phyloP scores from a whole-genome alignment of 1,140 invertebrate species.

The Araneus ventricosus region DNA sequence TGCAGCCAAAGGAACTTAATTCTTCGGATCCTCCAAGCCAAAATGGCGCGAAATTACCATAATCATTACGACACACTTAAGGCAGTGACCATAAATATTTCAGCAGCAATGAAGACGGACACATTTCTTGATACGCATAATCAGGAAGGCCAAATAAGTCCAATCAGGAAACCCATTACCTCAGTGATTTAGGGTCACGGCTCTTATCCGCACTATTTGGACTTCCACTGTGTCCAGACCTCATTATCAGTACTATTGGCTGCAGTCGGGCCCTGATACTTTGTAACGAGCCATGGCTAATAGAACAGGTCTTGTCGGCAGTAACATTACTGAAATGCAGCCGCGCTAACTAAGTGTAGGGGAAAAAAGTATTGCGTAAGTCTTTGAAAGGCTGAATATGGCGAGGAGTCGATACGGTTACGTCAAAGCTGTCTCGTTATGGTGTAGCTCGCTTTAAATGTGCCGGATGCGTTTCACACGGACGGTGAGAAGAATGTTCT shows the following conservation, averaged over 20 bases:
- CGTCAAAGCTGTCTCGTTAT: slow-evolving; percentile 27
- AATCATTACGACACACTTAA: background rate
- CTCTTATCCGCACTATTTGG: background rate
- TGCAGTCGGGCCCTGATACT: background rate
- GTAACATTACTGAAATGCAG: background rate
- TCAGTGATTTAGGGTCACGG: background rate
- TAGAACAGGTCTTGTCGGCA: slow-evolving; percentile 1
- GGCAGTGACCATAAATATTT: background rate
- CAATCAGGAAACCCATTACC: background rate
- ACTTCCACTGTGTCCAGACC: background rate
- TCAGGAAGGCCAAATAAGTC: background rate
- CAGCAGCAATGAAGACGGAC: background rate
- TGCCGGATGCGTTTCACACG: background rate
- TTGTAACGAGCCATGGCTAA: background rate
- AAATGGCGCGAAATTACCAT: slow-evolving; percentile 1
- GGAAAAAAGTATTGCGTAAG: background rate
- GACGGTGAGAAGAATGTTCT: background rate
- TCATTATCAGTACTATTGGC: background rate
- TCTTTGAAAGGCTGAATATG: background rate
- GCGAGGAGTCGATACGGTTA: background rate
- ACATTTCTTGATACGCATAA: background rate
- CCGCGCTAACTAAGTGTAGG: background rate
- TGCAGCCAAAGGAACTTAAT: background rate
- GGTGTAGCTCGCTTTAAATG: background rate
- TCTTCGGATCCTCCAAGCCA: background rate